Conservation (phyloP, 2,888 invertebrate species). For the Dasysyrphus tricinctus region DNA sequence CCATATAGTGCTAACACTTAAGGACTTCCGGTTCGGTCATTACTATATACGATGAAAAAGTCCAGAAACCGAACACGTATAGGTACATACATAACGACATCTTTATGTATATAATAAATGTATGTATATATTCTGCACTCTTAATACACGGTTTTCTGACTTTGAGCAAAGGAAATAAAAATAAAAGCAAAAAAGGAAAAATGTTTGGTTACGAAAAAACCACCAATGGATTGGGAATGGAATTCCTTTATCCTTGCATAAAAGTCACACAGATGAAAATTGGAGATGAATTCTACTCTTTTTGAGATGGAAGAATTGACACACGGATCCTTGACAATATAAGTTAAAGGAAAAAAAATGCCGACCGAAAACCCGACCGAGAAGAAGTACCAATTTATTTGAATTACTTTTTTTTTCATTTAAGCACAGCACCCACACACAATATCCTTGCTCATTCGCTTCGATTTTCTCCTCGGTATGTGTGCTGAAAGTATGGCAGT, state of each 20-base stretch:
- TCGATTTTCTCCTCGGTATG: slow-evolving; percentile 68
- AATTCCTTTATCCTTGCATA: slow-evolving; percentile 31
- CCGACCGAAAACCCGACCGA: slow-evolving; percentile 66
- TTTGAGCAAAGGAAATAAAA: slow-evolving; percentile 19
- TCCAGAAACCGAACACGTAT: slow-evolving; percentile 51
- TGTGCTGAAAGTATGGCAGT: slow-evolving; percentile 65
- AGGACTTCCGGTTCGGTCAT: slow-evolving; percentile 55
- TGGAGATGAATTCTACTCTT: slow-evolving; percentile 30
- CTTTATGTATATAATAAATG: slow-evolving; percentile 8
- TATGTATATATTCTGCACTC: slow-evolving; percentile 1
- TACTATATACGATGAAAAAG: slow-evolving; percentile 22
- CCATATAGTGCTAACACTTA: slow-evolving; percentile 38
- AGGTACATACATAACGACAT: slow-evolving; percentile 33
- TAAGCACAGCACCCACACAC: slow-evolving; percentile 62
- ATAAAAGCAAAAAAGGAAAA: slow-evolving; percentile 40
- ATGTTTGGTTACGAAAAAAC: slow-evolving; percentile 33
- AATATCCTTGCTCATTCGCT: slow-evolving; percentile 57
- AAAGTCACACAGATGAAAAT: slow-evolving; percentile 52
- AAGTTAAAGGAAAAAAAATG: slow-evolving; percentile 33
- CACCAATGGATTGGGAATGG: slow-evolving; percentile 34
- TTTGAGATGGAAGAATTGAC: slow-evolving; percentile 36
- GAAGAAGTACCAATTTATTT: slow-evolving; percentile 63
- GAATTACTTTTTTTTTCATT: slow-evolving; percentile 50
- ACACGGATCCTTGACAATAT: slow-evolving; percentile 45
- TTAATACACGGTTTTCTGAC: slow-evolving; percentile 27